These are phyloP conservation scores for Clepsis dumicolana DNA, from an alignment of 2,888 invertebrate species.

Conservation along the genomic window DNA sequence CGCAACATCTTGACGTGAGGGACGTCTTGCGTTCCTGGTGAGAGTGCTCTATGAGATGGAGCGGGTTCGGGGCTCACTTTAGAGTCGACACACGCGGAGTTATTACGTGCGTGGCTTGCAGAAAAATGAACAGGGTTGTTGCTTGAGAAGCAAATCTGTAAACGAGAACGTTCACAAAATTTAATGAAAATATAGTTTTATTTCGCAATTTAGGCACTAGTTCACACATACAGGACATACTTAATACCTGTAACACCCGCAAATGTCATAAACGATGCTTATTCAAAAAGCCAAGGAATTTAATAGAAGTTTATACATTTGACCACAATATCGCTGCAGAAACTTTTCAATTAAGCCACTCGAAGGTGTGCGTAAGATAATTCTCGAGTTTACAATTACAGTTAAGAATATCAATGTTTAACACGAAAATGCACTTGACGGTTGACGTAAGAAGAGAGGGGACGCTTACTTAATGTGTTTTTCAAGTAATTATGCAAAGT, in stretches of 20 bases:
- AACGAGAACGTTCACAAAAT: neutral
- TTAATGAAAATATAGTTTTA: neutral
- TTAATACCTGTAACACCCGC: neutral
- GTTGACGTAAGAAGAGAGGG: slow-evolving; percentile 3
- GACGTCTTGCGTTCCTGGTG: slow-evolving; percentile 4
- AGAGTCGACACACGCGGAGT: slow-evolving; percentile 32
- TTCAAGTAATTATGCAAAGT: slow-evolving; percentile 29
- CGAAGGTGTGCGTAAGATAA: slow-evolving; percentile 1
- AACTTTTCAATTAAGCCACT: slow-evolving; percentile 13
- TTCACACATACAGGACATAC: neutral
- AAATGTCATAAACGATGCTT: neutral
- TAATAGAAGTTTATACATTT: neutral
- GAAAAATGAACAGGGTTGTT: slow-evolving; percentile 28
- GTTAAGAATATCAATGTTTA: slow-evolving; percentile 21
- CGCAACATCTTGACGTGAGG: neutral
- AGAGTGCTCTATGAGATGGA: slow-evolving; percentile 19
- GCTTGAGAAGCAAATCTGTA: slow-evolving; percentile 8
- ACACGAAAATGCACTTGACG: slow-evolving; percentile 27
- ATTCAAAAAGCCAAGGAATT: slow-evolving; percentile 4
- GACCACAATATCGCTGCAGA: slow-evolving; percentile 7
- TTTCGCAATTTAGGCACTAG: neutral
- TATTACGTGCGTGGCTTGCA: slow-evolving; percentile 31
- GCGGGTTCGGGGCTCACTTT: slow-evolving; percentile 8
- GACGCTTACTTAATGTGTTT: neutral
- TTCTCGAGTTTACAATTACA: slow-evolving; percentile 19